Conservation (phyloP, 2,797 vertebrate species). For the Heliangelus exortis region DNA sequence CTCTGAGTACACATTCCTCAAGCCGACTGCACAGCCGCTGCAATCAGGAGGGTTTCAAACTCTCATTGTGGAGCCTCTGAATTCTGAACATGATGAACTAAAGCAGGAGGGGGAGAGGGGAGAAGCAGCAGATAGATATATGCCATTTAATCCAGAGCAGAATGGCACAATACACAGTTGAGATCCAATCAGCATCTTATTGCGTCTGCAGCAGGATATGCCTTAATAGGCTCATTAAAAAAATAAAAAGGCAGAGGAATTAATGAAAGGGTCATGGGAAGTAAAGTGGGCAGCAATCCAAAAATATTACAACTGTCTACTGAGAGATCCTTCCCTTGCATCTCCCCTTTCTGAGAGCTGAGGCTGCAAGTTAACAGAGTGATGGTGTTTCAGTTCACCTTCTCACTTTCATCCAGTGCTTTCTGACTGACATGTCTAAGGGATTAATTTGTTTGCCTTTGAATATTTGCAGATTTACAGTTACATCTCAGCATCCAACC, state of each 20-base stretch:
- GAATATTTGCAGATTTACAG: constrained; percentile 22
- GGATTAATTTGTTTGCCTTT: constrained; percentile 17
- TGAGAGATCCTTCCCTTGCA: constrained; percentile 15
- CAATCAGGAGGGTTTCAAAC: constrained; percentile 74
- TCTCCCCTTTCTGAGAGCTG: background rate
- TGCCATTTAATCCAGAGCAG: constrained; percentile 78
- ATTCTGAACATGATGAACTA: constrained; percentile 69
- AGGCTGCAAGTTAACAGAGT: background rate
- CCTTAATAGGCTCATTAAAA: constrained; percentile 72
- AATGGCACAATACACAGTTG: constrained; percentile 65
- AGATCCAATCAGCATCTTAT: constrained; percentile 68
- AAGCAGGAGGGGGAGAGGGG: constrained; percentile 52
- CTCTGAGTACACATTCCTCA: constrained; percentile 81
- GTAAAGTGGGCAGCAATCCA: constrained; percentile 54
- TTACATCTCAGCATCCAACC: background rate
- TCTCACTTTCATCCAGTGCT: background rate
- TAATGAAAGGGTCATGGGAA: constrained; percentile 69
- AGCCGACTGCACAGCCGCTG: constrained; percentile 75
- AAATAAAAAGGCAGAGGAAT: constrained; percentile 62
- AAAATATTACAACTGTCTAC: constrained; percentile 45
- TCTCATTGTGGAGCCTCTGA: constrained; percentile 71
- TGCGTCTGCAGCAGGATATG: constrained; percentile 48
- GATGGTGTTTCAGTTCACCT: background rate
- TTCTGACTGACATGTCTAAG: background rate
- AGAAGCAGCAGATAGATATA: constrained; percentile 73